Percentiles rank a stretch among this genome's conserved stretches.
Evolutionary conservation across 1,140 invertebrate genomes (phyloP).

Genomic region (Bombus cullumanus): DNA sequence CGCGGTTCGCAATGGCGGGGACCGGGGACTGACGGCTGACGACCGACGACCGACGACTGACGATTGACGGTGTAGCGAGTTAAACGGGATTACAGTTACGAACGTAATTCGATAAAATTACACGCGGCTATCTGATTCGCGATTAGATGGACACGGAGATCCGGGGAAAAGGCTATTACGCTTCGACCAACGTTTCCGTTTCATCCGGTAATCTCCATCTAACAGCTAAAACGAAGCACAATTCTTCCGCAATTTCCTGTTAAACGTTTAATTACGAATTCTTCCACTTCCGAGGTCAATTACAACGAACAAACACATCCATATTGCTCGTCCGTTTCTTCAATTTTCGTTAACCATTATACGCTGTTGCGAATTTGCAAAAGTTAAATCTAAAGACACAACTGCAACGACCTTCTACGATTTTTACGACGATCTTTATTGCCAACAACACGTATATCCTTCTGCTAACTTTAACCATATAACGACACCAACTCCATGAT

Average conservation of each 20-base stretch:
- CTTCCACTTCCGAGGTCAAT: neutral
- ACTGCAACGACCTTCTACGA: neutral
- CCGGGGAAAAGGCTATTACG: neutral
- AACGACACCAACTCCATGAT: too few relatives aligned
- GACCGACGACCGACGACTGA: neutral
- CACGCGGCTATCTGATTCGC: neutral
- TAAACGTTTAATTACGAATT: neutral
- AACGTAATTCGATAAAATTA: neutral
- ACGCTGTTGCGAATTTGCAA: too few relatives aligned
- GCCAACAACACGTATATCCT: neutral
- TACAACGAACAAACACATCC: neutral
- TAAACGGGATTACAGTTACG: neutral
- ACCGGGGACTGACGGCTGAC: rapidly evolving
- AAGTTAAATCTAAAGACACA: neutral
- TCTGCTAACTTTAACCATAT: neutral
- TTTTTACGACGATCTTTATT: neutral
- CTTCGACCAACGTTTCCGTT: neutral
- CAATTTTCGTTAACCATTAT: neutral
- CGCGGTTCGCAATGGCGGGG: conserved; percentile 20
- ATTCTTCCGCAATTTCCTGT: neutral
- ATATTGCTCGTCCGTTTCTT: neutral
- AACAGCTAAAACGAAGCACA: neutral
- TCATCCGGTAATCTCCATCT: neutral
- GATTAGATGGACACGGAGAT: neutral
- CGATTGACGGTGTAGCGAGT: neutral